A percentile compares a stretch with the other conserved stretches of the same genome.
phyloP scores from a whole-genome alignment of 1,140 invertebrate genomes.

The Bombus breviceps region DNA sequence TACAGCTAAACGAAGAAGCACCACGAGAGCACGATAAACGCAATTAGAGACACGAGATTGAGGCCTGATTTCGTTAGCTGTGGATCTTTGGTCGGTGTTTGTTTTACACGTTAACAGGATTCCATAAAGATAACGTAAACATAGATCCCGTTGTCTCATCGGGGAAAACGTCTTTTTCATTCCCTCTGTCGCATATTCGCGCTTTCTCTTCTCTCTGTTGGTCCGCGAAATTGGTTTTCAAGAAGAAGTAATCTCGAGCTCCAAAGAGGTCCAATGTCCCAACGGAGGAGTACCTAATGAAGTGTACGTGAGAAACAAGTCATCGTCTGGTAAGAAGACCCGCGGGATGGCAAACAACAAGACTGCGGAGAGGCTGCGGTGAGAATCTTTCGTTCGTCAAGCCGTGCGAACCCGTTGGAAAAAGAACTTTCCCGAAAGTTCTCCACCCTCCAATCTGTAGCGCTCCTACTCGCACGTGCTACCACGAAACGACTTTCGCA shows the following conservation, averaged over 20 bases:
- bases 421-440: slow-evolving; percentile 48
- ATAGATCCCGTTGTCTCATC: background rate
- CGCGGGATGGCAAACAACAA: slow-evolving; percentile 36
- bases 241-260: slow-evolving; percentile 62
- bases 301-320: slow-evolving; percentile 61
- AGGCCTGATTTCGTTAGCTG: slow-evolving; percentile 26
- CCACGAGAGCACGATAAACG: background rate
- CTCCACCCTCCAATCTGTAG: background rate
- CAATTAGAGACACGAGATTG: slow-evolving; percentile 37
- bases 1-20: background rate
- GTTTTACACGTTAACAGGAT: slow-evolving; percentile 40
- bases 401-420: background rate
- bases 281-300: slow-evolving; percentile 58
- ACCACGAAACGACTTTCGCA: slow-evolving; percentile 29
- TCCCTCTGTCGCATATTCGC: background rate
- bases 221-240: slow-evolving; percentile 58
- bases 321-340: slow-evolving; percentile 40
- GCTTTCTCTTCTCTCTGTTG: background rate
- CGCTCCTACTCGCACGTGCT: slow-evolving; percentile 22
- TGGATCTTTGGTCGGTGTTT: background rate
- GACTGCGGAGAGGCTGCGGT: slow-evolving; percentile 3
- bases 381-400: background rate
- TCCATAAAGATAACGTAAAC: slow-evolving; percentile 41
- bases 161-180: slow-evolving; percentile 8
- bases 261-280: slow-evolving; percentile 58